These are phyloP conservation scores for Ostrea edulis DNA, from an alignment of 1,140 invertebrate species.

Conservation along the genomic window DNA sequence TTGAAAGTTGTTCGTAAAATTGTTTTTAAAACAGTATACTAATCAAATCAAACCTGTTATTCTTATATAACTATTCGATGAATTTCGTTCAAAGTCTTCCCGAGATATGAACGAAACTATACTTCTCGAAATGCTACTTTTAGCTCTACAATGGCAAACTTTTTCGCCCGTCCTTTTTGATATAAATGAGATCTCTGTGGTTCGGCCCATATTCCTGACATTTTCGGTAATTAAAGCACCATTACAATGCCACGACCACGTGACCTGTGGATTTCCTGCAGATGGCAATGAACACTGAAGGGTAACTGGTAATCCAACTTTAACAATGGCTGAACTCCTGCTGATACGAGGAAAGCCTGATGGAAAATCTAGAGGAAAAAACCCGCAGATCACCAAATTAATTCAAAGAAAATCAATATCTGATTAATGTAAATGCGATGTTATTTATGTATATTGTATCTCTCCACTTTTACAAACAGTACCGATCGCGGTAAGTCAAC, in stretches of 20 bases:
- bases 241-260: constrained; percentile 16
- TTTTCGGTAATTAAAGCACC: neutral
- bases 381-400: neutral
- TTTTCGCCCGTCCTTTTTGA: neutral
- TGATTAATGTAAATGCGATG: too few relatives aligned
- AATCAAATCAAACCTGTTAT: neutral
- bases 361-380: neutral
- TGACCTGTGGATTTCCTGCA: constrained; percentile 12
- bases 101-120: neutral
- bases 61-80: neutral
- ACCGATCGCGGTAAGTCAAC: too few relatives aligned
- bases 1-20: too few relatives aligned
- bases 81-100: neutral
- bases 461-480: too few relatives aligned
- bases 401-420: too few relatives aligned
- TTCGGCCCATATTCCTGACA: neutral
- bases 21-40: too few relatives aligned
- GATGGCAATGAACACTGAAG: neutral
- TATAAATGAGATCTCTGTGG: neutral
- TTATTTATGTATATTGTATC: too few relatives aligned
- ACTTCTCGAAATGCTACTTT: neutral
- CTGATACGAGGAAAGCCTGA: neutral
- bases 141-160: neutral
- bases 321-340: neutral
- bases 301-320: neutral